Base-by-base conservation (phyloP, 2,888 invertebrate genomes). In the Lingula anatina region DNA sequence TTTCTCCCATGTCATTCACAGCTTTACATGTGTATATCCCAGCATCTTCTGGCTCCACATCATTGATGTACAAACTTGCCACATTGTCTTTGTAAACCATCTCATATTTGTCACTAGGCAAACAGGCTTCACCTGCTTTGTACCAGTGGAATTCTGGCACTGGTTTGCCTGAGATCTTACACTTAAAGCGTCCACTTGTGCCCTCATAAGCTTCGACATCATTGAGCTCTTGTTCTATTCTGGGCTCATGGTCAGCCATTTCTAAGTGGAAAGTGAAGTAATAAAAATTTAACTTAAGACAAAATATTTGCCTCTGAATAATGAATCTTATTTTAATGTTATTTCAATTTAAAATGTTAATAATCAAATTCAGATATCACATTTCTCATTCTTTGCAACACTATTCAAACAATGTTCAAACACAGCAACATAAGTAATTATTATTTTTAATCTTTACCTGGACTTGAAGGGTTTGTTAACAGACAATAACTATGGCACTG, bases 211-310 rank as follows among this genome's bases (percentile, higher is more conserved):
- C 69, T 42, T 71, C 68, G 27, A 73, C 85, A 73, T 90, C 89
- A n/a, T 87, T 86, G 65, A 88, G 85, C 49, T 71, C 68, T 53
- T 73, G 70, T 56, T 88, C 83, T 54, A 92, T 83, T 61, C 86
- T 84, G 44, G 93, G 93, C 68, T 67, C 65, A 54, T 66, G 66
- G 54, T 72, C 72, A 35, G 73, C 71, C 51, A 72, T 55, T 62
- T 74, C 74, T 73, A 61, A 42, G 9, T 18, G 39, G 18, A 15
- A 7, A 39, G 18, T 39, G 7, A 39, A 39, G 15, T 9, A 39
- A 39, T 7, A 15, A n/a, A 15, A 15, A 15, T 12, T 39, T 39
- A 15, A 9, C 12, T 15, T 15, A 9, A 39, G 20, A 39, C 23
- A 2, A 40, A 25, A 25, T 28, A 15, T 12, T n/a, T 26, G 28